Base-by-base conservation (phyloP, 2,797 vertebrate species). In the Propithecus perrieri region DNA sequence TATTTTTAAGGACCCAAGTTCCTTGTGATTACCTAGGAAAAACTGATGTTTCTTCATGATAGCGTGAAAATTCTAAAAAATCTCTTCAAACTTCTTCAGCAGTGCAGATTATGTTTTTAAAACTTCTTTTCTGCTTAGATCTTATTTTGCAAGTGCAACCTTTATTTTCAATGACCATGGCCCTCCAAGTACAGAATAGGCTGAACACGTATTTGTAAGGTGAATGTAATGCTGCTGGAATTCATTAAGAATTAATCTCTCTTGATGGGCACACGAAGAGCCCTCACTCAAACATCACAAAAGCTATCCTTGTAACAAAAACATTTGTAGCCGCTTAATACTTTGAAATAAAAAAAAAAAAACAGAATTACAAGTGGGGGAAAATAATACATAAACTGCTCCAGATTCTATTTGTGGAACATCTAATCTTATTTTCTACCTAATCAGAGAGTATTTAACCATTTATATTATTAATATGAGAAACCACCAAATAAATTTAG, bases 351-450 rank as follows among this genome's bases (percentile, higher is more conserved):
- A 57, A 53, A 14, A 53, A 53, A 18, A 53, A 24, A 57, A 24
- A 57, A 24, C 55, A 2, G 55, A 57, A 55, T 55, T 24, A 24
- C 9, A 9, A 55, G 53, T 84, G 33, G 12, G 2, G 75, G 35
- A 87, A 79, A 81, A 55, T 43, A 30, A 33, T 61, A 48, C 4
- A 13, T 50, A 69, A 50, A 17, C 80, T 22, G 7, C 26, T 69
- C 17, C 53, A 6, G 53, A 7, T 63, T 57, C 30, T 89, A n/a
- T 48, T 80, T 89, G 10, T 91, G 17, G 22, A 88, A 61, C 20
- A 95, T 43, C 35, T 85, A 43, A 76, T 72, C 71, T 78, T 85
- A 26, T 63, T 93, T 95, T 95, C 50, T 75, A 5, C 35, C 28
- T 81, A 46, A 74, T 85, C 15, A 46, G 17, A 33, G 35, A 69